phyloP scores from a whole-genome alignment of 2,113 vertebrate species.

The Oceanodroma tethys region DNA sequence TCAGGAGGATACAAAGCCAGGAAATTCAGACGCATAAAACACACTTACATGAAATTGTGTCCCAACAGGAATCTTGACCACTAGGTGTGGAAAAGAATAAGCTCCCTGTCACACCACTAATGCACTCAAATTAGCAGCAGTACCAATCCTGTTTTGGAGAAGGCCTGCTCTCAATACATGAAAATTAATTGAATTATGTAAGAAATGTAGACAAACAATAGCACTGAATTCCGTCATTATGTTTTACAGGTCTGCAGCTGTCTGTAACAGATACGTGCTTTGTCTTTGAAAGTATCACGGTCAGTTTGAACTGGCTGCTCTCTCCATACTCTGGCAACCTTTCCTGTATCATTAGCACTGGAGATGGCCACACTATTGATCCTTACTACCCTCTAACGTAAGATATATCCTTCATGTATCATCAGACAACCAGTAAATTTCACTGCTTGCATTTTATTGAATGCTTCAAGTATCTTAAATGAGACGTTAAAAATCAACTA shows the following conservation, averaged over 20 bases:
- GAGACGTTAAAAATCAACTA: not conserved
- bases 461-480: not conserved
- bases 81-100: not conserved
- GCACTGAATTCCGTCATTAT: not conserved
- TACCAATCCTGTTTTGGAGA: not conserved
- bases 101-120: not conserved
- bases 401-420: not conserved
- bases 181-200: not conserved
- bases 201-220: not conserved
- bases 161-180: not conserved
- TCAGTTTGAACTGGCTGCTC: slow-evolving; percentile 88
- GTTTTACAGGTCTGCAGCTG: slow-evolving; percentile 82
- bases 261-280: slow-evolving; percentile 71
- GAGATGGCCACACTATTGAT: slow-evolving; percentile 86
- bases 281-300: slow-evolving; percentile 80
- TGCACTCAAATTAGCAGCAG: not conserved
- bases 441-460: not conserved
- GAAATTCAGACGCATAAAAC: not conserved
- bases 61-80: not conserved
- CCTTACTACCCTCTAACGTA: slow-evolving; percentile 85
- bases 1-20: not conserved
- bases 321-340: slow-evolving; percentile 88
- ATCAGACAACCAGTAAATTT: not conserved
- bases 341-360: slow-evolving; percentile 84
- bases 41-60: not conserved